Conservation (phyloP, 2,113 vertebrate genomes). For the Poicephalus gulielmi region DNA sequence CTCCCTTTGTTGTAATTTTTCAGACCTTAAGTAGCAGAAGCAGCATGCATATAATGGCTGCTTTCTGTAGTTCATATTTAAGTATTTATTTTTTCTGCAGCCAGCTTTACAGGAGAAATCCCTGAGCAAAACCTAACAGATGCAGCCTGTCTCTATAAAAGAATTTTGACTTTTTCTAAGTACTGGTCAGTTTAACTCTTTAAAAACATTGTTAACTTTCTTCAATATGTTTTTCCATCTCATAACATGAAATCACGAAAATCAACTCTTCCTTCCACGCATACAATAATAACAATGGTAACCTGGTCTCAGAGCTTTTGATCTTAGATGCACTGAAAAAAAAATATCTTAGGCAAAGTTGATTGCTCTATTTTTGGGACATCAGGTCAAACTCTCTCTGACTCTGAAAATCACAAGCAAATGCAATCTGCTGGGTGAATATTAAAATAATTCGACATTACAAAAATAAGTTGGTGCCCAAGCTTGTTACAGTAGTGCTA, state of each 20-base stretch:
- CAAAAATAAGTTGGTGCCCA: neutral
- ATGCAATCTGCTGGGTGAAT: neutral
- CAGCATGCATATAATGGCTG: neutral
- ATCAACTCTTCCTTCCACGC: neutral
- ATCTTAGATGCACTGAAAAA: neutral
- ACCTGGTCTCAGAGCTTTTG: neutral
- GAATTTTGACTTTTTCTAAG: neutral
- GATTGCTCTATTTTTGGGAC: neutral
- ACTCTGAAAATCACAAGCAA: neutral
- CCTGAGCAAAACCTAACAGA: neutral
- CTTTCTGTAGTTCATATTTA: neutral
- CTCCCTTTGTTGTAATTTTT: constrained; percentile 31
- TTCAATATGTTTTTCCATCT: neutral
- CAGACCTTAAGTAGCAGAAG: neutral
- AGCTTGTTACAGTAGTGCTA: neutral
- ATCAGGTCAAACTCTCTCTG: neutral
- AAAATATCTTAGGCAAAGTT: neutral
- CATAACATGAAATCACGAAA: neutral
- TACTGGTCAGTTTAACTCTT: neutral
- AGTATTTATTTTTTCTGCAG: neutral
- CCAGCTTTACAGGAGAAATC: neutral
- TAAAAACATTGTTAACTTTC: neutral
- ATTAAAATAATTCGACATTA: neutral
- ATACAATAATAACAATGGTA: neutral
- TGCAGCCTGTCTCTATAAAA: neutral